Conservation (phyloP, 2,888 invertebrate genomes). For the Beris chalybata region DNA sequence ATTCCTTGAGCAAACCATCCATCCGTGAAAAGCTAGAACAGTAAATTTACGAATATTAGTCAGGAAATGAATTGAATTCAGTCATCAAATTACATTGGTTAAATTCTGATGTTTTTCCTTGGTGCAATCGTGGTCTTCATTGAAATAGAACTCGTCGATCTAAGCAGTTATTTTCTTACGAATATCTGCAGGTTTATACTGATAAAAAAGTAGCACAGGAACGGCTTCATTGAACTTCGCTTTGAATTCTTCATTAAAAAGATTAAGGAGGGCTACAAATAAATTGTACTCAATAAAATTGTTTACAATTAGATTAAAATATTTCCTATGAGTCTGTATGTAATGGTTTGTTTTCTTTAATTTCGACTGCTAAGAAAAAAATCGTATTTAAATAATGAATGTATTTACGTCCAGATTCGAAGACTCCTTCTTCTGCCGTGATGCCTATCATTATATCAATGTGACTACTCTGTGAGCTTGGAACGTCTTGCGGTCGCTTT, state of each 20-base stretch:
- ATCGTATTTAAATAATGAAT: too few relatives aligned
- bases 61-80: background rate
- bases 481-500: background rate
- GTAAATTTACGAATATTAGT: background rate
- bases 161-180: slow-evolving; percentile 3
- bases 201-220: slow-evolving; percentile 9
- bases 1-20: slow-evolving; percentile 1
- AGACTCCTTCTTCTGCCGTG: slow-evolving; percentile 17
- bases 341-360: too few relatives aligned
- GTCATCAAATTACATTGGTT: slow-evolving; percentile 4
- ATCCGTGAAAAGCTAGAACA: slow-evolving; percentile 17
- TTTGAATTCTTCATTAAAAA: slow-evolving; percentile 8
- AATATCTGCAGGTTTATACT: slow-evolving; percentile 13
- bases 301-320: background rate
- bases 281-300: background rate
- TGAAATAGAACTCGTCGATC: slow-evolving; percentile 16
- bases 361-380: background rate
- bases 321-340: too few relatives aligned
- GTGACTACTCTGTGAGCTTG: background rate
- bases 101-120: slow-evolving; percentile 14
- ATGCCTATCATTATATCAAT: slow-evolving; percentile 19
- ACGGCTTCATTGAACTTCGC: slow-evolving; percentile 7
- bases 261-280: slow-evolving; percentile 7
- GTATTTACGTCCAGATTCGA: slow-evolving; percentile 23
- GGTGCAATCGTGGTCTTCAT: slow-evolving; percentile 3